phyloP scores from a whole-genome alignment of 2,113 vertebrate species.

The Brachypteracias leptosomus region DNA sequence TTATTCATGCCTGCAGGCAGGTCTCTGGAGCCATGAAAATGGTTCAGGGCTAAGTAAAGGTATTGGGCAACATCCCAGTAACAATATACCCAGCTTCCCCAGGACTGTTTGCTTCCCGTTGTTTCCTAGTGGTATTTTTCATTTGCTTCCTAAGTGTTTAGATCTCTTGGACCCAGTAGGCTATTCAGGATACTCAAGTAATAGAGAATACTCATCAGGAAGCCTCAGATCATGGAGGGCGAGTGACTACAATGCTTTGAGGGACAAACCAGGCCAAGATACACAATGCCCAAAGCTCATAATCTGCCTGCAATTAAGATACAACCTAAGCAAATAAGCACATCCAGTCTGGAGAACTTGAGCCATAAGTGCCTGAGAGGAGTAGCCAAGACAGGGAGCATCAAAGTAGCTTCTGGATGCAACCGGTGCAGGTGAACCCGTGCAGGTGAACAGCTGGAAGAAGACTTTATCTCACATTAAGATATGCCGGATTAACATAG shows the following conservation, averaged over 20 bases:
- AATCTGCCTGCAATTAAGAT: not conserved
- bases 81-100: not conserved
- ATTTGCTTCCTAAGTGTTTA: not conserved
- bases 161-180: not conserved
- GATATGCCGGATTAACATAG: not conserved
- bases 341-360: not conserved
- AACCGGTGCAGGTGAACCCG: not conserved
- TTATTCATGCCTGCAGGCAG: not conserved
- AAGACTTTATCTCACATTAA: not conserved
- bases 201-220: not conserved
- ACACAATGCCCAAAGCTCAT: not conserved
- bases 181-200: not conserved
- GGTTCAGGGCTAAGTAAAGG: not conserved
- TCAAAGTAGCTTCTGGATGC: not conserved
- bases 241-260: not conserved
- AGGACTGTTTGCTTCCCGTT: not conserved
- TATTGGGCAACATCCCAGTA: not conserved
- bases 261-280: not conserved
- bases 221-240: not conserved
- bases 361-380: not conserved
- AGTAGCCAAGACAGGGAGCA: not conserved
- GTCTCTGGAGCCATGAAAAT: not conserved
- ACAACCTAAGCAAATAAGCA: not conserved
- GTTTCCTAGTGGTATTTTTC: conserved; percentile 25
- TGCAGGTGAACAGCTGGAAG: not conserved